Conservation (phyloP, 2,113 vertebrate species). For the Vanacampus margaritifer region DNA sequence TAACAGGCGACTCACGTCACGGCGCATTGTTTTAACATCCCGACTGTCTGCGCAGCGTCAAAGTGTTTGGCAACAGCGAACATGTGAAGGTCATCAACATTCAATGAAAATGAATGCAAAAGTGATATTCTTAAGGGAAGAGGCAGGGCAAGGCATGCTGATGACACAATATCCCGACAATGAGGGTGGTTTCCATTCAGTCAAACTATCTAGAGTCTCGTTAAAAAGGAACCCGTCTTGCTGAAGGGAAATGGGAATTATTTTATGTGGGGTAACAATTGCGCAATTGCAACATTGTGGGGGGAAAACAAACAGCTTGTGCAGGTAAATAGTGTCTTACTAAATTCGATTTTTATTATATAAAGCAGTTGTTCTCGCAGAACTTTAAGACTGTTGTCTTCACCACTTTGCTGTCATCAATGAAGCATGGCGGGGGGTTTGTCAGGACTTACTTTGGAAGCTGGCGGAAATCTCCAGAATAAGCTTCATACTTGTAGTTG, state of each 20-base stretch:
- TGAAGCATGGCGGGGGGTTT: background rate
- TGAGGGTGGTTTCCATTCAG: constrained; percentile 56
- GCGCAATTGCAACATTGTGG: constrained; percentile 19
- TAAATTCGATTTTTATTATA: background rate
- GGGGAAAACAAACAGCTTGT: constrained; percentile 18
- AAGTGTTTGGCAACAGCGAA: constrained; percentile 25
- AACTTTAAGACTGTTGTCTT: background rate
- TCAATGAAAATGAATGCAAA: constrained; percentile 31
- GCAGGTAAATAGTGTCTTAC: background rate
- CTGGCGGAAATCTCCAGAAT: constrained; percentile 93
- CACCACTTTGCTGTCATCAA: background rate
- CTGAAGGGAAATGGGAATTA: constrained; percentile 31
- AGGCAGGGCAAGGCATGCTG: constrained; percentile 14
- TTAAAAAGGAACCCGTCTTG: constrained; percentile 41
- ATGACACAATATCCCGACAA: constrained; percentile 49
- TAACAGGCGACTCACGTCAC: constrained; percentile 23
- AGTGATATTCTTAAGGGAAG: constrained; percentile 34
- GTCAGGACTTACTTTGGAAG: constrained; percentile 84
- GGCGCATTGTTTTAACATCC: constrained; percentile 56
- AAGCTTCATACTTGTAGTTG: constrained; percentile 96
- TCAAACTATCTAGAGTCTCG: constrained; percentile 6
- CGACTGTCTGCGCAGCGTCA: constrained; percentile 15
- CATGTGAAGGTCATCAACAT: constrained; percentile 39
- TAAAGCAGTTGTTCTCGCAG: constrained; percentile 9
- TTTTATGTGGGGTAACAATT: constrained; percentile 21